Base-by-base conservation (phyloP, 2,888 invertebrate species). In the Allolobophora icterica region DNA sequence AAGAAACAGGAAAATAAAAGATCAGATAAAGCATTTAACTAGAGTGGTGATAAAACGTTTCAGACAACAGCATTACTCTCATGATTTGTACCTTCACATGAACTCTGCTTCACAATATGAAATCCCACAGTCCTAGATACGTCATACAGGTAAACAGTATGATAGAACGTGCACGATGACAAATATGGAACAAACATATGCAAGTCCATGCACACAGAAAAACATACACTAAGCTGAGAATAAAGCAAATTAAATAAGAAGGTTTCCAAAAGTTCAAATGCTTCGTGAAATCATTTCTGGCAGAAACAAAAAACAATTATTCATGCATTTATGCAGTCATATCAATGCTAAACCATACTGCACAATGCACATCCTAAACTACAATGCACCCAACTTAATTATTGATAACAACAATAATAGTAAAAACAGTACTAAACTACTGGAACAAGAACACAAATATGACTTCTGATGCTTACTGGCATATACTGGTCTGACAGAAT, bases 401-500 rank as follows among this genome's bases (percentile, higher is more conserved):
- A 35, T 33, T 90, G 11, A 5, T 34, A 21, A 90, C 71, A 21
- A 90, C 35, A 33, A 90, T 5, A 38, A 38, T 33, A 33, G 71
- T 1, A 24, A 90, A 52, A 38, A 90, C 19, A n/a, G 6, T 21
- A 21, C 52, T 24, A 52, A 24, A 90, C 17, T 34, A 90, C 35
- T 33, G 38, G 4, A 90, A 34, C 15, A 17, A 52, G n/a, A 71
- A 71, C n/a, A 71, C 19, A 52, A 52, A 52, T 0, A 58, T 8
- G 40, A 35, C 19, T 87, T 35, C 87, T 35, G 40, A 52, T 45
- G 96, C 97, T 96, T 95, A 97, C 97, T 93, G 97, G 97, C 93
- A 98, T 97, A 0, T 97, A 96, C 30, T 97, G 96, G 95, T 99
- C 99, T 95, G 98, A 97, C 33, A 99, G 96, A 89, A 99, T 97